A percentile compares a stretch with the other conserved stretches of the same genome.
Conservation (phyloP, 2,888 invertebrate species). For the Clostera curtula region DNA sequence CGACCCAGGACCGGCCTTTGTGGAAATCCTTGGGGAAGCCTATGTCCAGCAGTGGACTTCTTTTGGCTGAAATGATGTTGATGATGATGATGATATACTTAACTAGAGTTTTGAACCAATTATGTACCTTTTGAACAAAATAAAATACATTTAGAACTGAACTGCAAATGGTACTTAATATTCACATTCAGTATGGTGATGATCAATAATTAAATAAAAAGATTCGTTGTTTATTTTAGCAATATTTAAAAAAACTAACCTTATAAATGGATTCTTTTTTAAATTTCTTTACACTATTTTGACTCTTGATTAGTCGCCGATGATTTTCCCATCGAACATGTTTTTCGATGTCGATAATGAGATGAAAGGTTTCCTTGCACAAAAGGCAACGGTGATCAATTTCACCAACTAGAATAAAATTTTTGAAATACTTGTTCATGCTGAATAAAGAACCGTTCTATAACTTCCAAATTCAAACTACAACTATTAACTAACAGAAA, state of each 20-base stretch:
- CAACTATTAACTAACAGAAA: no score
- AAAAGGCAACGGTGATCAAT: slow-evolving; percentile 40
- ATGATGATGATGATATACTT: not conserved
- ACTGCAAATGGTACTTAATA: no score
- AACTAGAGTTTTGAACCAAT: no score
- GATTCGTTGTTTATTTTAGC: not conserved
- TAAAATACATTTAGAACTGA: no score
- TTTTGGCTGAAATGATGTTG: no score
- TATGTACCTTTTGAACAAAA: no score
- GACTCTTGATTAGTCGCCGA: slow-evolving; percentile 29
- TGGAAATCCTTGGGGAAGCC: no score
- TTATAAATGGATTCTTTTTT: slow-evolving; percentile 39
- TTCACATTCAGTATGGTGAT: not conserved
- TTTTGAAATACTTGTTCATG: slow-evolving; percentile 38
- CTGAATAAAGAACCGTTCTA: not conserved
- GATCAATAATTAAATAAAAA: not conserved
- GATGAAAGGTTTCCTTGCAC: slow-evolving; percentile 36
- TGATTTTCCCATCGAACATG: slow-evolving; percentile 49
- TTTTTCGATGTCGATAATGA: slow-evolving; percentile 29
- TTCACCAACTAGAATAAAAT: slow-evolving; percentile 46
- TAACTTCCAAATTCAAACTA: not conserved
- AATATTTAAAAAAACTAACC: slow-evolving; percentile 23
- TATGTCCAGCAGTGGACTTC: no score
- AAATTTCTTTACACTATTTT: slow-evolving; percentile 27
- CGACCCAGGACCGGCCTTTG: no score